A percentile compares a stretch with the other conserved stretches of the same genome.
phyloP scores from a whole-genome alignment of 2,113 vertebrate species.

The Phyllostomus discolor region DNA sequence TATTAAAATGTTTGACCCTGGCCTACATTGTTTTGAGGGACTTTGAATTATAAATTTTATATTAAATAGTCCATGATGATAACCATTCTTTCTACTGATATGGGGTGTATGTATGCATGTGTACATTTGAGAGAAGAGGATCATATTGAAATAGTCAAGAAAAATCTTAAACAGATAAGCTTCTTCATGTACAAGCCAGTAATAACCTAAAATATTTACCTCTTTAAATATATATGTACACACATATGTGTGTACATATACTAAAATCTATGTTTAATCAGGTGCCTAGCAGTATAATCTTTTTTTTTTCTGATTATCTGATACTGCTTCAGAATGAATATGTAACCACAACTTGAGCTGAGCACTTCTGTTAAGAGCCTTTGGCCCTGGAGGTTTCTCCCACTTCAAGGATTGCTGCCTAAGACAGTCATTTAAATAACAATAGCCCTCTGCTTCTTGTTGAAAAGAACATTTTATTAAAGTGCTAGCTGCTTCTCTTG shows the following conservation, averaged over 20 bases:
- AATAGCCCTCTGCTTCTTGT: background rate
- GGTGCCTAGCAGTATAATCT: background rate
- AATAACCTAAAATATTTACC: background rate
- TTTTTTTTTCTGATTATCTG: background rate
- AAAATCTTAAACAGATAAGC: background rate
- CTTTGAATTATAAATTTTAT: background rate
- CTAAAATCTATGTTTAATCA: background rate
- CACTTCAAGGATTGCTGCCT: background rate
- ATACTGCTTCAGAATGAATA: background rate
- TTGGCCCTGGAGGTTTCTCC: background rate
- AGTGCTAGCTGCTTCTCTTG: background rate
- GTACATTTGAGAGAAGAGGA: background rate
- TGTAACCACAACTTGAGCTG: background rate
- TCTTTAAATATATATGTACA: background rate
- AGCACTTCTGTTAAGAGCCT: background rate
- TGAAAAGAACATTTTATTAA: background rate
- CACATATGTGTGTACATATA: background rate
- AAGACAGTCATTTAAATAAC: constrained; percentile 6
- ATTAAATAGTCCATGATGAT: background rate
- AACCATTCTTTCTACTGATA: background rate
- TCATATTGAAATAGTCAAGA: background rate
- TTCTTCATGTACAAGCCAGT: background rate
- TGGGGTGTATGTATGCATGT: background rate
- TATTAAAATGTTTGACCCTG: background rate
- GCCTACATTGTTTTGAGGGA: background rate